Conservation (phyloP, 2,113 vertebrate species). For the Falcunculus frontatus region DNA sequence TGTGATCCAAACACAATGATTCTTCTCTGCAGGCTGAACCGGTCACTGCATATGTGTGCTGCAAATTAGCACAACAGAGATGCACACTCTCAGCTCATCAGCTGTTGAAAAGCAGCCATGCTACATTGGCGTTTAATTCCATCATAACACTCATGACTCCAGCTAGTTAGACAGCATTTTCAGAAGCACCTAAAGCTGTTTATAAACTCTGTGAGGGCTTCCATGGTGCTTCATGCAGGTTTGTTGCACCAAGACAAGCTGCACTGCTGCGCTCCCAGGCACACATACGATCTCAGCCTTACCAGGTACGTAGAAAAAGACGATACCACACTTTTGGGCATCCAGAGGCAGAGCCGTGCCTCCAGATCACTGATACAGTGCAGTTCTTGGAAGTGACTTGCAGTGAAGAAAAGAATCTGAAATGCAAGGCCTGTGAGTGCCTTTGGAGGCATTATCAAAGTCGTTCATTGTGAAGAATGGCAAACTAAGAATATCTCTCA, state of each 20-base stretch:
- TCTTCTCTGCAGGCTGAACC: not conserved
- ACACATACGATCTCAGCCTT: accelerated
- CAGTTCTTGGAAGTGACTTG: not conserved
- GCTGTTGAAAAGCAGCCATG: not conserved
- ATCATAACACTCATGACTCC: not conserved
- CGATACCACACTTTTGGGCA: accelerated
- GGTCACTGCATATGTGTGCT: not conserved
- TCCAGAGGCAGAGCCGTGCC: not conserved
- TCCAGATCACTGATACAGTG: not conserved
- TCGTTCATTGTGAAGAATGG: accelerated
- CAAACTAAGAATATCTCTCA: not conserved
- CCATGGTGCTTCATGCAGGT: accelerated
- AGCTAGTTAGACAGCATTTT: not conserved
- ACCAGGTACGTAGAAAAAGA: accelerated
- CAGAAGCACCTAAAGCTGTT: not conserved
- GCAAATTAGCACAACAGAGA: not conserved
- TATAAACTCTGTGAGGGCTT: not conserved
- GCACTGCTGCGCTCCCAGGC: accelerated
- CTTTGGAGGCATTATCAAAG: not conserved
- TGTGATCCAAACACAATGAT: not conserved
- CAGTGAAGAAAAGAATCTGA: not conserved
- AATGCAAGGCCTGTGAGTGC: accelerated
- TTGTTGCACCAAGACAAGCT: not conserved
- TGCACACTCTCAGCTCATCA: accelerated
- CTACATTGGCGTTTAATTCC: not conserved